Conservation (phyloP, 2,888 invertebrate species). For the Tineola bisselliella region DNA sequence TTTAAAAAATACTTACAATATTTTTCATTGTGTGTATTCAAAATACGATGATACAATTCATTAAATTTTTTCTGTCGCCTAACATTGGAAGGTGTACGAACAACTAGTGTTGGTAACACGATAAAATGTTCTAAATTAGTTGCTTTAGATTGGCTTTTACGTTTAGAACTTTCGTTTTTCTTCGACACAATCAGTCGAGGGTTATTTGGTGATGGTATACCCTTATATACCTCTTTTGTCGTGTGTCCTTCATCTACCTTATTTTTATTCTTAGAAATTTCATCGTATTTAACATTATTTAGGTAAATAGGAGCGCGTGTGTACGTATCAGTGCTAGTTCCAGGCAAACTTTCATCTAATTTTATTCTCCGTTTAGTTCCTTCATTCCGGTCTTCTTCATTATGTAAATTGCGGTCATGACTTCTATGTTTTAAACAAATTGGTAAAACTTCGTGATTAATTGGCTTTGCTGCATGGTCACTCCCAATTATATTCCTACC, state of each 20-base stretch:
- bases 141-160: conserved; percentile 31
- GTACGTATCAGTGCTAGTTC: background rate
- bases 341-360: background rate
- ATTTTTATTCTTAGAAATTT: background rate
- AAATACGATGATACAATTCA: conserved; percentile 52
- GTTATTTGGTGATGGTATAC: conserved; percentile 20
- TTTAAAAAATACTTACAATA: background rate
- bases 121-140: conserved; percentile 53
- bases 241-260: background rate
- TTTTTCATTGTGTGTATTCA: conserved; percentile 31
- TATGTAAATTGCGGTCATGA: conserved; percentile 25
- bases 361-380: conserved; percentile 20
- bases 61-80: conserved; percentile 56
- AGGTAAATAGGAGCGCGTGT: background rate
- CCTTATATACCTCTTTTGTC: background rate
- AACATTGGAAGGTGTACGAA: conserved; percentile 53
- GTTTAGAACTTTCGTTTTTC: conserved; percentile 23
- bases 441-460: background rate
- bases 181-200: conserved; percentile 41
- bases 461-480: conserved; percentile 19
- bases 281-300: background rate
- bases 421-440: conserved; percentile 29
- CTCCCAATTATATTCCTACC: conserved; percentile 29
- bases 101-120: conserved; percentile 50
- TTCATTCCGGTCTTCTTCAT: conserved; percentile 21